These are phyloP conservation scores for Acronicta alni DNA, from an alignment of 2,888 invertebrate species.

Conservation along the genomic window DNA sequence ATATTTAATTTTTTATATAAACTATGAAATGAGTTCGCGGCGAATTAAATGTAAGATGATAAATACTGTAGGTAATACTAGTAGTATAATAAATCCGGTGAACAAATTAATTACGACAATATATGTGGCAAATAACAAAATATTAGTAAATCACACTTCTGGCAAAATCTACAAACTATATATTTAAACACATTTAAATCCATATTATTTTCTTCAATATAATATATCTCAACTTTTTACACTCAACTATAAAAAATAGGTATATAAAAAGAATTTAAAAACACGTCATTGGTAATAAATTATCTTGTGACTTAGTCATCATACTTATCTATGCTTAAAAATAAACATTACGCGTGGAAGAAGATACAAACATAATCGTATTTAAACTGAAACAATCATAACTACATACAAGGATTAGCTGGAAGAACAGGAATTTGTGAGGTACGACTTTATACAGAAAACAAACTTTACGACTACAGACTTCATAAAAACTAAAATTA, in stretches of 20 bases:
- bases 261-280: constrained; percentile 83
- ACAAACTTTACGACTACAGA: constrained; percentile 72
- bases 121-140: constrained; percentile 67
- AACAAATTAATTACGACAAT: constrained; percentile 57
- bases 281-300: constrained; percentile 89
- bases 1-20: no score
- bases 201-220: constrained; percentile 75
- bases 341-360: constrained; percentile 67
- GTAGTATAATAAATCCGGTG: constrained; percentile 11
- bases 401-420: constrained; percentile 67
- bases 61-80: constrained; percentile 26
- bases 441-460: constrained; percentile 75
- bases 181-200: constrained; percentile 71
- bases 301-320: constrained; percentile 89
- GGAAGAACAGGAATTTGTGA: constrained; percentile 73
- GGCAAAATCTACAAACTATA: constrained; percentile 75
- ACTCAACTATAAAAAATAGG: constrained; percentile 80
- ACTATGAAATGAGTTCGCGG: no score
- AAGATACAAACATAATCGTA: constrained; percentile 60
- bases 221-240: constrained; percentile 80
- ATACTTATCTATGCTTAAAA: constrained; percentile 75
- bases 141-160: constrained; percentile 85
- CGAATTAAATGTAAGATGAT: constrained; percentile 8
- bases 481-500: constrained; percentile 70
- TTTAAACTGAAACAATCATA: constrained; percentile 57